Percentiles rank a stretch among this genome's conserved stretches.
Conservation (phyloP, 2,113 vertebrate genomes). For the Lipotes vexillifer region DNA sequence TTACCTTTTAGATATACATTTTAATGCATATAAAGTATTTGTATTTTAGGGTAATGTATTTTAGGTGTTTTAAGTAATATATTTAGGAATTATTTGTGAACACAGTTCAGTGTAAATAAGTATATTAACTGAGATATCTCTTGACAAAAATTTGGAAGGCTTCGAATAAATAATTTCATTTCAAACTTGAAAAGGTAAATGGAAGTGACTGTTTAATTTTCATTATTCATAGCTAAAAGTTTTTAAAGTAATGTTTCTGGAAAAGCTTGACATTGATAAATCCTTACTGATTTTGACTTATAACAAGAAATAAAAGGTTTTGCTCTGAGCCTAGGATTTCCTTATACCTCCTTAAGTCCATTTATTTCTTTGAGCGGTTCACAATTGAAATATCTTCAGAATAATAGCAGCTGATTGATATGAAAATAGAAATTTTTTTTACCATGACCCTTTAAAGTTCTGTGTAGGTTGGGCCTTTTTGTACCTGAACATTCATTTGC, state of each 20-base stretch:
- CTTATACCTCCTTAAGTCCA: neutral
- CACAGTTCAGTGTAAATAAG: neutral
- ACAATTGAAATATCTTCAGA: neutral
- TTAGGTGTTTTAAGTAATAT: neutral
- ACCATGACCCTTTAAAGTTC: constrained; percentile 60
- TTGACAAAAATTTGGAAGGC: constrained; percentile 25
- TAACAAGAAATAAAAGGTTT: constrained; percentile 36
- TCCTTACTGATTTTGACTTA: constrained; percentile 8
- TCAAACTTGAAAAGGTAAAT: neutral
- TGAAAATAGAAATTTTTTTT: constrained; percentile 18
- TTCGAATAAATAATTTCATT: constrained; percentile 22
- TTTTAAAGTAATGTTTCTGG: constrained; percentile 34
- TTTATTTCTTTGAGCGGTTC: constrained; percentile 47
- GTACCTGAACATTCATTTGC: constrained; percentile 63
- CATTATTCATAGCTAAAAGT: constrained; percentile 20
- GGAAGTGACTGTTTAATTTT: constrained; percentile 47
- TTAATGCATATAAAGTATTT: neutral
- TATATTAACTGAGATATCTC: neutral
- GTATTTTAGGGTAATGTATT: neutral
- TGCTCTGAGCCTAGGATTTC: neutral
- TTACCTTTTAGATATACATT: neutral
- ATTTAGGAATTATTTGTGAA: constrained; percentile 38
- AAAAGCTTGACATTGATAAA: constrained; percentile 40
- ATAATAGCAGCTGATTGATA: constrained; percentile 45
- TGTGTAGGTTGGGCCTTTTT: constrained; percentile 59